phyloP scores from a whole-genome alignment of 2,888 invertebrate genomes.

The Xestia c-nigrum region DNA sequence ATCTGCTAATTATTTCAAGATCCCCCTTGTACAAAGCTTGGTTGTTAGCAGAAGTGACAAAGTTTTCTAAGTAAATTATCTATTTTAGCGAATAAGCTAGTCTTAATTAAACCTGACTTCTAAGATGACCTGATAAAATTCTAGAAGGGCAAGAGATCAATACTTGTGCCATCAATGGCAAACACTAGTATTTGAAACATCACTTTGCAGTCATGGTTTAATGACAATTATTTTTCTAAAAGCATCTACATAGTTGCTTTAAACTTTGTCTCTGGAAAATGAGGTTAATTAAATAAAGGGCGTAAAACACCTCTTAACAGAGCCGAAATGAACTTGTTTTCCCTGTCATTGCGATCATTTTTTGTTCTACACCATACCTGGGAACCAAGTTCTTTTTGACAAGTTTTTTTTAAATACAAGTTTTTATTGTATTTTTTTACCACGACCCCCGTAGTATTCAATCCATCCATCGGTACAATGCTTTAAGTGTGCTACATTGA shows the following conservation, averaged over 20 bases:
- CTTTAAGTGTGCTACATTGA: no score
- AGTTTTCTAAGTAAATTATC: background rate
- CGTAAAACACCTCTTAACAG: no score
- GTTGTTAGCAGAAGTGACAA: background rate
- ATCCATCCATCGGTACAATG: no score
- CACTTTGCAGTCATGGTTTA: background rate
- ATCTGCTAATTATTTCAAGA: conserved; percentile 3
- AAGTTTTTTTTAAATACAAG: no score
- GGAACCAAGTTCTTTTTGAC: no score
- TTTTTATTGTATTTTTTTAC: no score
- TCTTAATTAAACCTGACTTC: background rate
- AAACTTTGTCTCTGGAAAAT: background rate
- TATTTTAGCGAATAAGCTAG: background rate
- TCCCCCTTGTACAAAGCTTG: background rate
- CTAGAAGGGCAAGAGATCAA: background rate
- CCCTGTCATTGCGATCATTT: no score
- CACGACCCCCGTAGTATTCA: no score
- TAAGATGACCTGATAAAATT: background rate
- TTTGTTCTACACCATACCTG: no score
- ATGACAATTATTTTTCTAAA: background rate
- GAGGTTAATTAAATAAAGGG: background rate
- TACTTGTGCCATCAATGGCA: background rate
- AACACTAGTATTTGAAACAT: background rate
- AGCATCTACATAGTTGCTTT: background rate
- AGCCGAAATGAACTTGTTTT: no score